Base-by-base conservation (phyloP, 2,797 vertebrate genomes). In the Falco novaeseelandiae region DNA sequence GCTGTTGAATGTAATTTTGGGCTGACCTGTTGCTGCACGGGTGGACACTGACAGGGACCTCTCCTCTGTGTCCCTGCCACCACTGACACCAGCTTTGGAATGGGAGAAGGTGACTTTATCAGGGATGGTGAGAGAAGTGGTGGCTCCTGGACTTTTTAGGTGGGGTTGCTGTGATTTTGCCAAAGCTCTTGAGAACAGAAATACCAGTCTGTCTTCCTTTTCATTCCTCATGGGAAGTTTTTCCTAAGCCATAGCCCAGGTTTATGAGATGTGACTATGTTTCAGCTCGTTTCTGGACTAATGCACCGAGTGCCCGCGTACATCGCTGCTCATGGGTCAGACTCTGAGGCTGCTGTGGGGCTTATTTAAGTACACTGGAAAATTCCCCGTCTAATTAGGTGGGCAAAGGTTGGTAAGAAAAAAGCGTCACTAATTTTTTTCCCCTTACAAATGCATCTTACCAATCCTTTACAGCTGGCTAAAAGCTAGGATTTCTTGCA, bases 401-500 rank as follows among this genome's bases (percentile, higher is more conserved):
- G 80, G 93, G 44, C 73, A 91, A 91, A 96, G 92, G 84, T 84
- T 93, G 93, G 73, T 25, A 74, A 87, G 95, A 93, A 92, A 97
- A 95, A 97, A 96, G 83, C 79, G 3, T 96, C 2, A 6, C 96
- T 97, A 95, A 95, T 93, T 97, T 97, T 97, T 90, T 87, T 95
- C 83, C 65, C 81, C 93, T 97, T 93, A 89, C 94, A 97, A 98
- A 97, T 91, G 87, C 6, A 12, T 95, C 95, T 92, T 97, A 95
- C 94, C 98, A 97, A 89, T 98, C 96, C 94, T 90, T 97, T 97
- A 96, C 98, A 98, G 97, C 97, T 98, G 97, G 97, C 95, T 97
- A 92, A 96, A 97, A 96, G 97, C 98, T 97, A 97, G 96, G 92
- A 94, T 98, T 98, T 98, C 97, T 98, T 61, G 44, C 95, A 90